phyloP scores from a whole-genome alignment of 1,140 invertebrate species.

The Cherax quadricarinatus region DNA sequence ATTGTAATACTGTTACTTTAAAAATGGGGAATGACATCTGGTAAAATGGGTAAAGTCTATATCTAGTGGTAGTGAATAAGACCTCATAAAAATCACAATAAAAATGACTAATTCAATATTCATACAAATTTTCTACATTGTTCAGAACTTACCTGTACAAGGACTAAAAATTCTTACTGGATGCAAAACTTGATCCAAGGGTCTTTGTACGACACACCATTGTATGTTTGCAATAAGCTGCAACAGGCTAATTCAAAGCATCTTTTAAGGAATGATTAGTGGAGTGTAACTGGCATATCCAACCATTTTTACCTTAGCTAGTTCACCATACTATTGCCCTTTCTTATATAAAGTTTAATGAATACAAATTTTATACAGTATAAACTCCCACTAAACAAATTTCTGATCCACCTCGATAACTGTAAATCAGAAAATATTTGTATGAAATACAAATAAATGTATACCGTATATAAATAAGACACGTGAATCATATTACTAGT shows the following conservation, averaged over 20 bases:
- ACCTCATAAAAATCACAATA: conserved; percentile 17
- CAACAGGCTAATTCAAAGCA: conserved; percentile 1
- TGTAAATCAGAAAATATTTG: background rate
- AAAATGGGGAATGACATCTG: conserved; percentile 1
- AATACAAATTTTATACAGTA: background rate
- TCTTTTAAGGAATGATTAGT: background rate
- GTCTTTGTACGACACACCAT: conserved; percentile 22
- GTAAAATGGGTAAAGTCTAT: conserved; percentile 7
- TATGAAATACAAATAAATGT: background rate
- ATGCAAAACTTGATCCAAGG: conserved; percentile 27
- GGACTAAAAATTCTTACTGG: background rate
- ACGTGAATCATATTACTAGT: background rate
- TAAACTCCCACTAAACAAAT: background rate
- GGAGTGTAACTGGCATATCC: background rate
- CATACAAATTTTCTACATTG: conserved; percentile 8
- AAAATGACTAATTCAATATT: conserved; percentile 1
- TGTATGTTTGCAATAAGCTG: background rate
- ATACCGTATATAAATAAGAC: background rate
- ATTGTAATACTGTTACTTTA: conserved; percentile 13
- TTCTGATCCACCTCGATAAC: background rate
- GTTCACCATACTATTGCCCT: background rate
- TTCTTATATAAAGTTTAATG: background rate
- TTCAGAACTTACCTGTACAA: conserved; percentile 25
- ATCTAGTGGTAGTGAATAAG: conserved; percentile 12
- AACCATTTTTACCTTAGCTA: background rate